Evolutionary conservation across 2,888 invertebrate species (phyloP).

Genomic region (Melinopterus prodromus): DNA sequence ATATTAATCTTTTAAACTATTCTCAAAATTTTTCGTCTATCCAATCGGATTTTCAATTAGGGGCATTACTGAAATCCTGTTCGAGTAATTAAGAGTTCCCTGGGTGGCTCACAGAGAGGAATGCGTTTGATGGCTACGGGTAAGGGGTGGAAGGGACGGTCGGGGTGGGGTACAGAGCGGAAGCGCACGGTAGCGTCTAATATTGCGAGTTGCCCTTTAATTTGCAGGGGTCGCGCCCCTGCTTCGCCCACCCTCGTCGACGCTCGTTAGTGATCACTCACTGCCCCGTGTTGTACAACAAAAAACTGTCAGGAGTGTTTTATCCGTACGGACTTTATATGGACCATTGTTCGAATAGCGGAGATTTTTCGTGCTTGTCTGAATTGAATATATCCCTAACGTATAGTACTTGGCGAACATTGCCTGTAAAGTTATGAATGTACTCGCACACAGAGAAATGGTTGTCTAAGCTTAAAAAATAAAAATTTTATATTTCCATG

Average conservation of each 20-base stretch:
- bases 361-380: neutral
- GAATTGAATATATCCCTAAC: neutral
- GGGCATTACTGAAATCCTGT: neutral
- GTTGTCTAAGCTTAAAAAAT: too few species aligned
- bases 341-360: constrained; percentile 17
- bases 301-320: constrained; percentile 48
- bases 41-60: neutral
- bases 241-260: constrained; percentile 58
- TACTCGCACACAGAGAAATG: too few species aligned
- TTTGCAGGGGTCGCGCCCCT: constrained; percentile 60
- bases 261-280: constrained; percentile 58
- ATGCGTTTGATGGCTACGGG: neutral
- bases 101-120: neutral
- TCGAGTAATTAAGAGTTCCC: neutral
- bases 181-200: constrained; percentile 48
- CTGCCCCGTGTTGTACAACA: constrained; percentile 49
- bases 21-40: neutral
- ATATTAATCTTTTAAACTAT: neutral
- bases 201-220: constrained; percentile 57
- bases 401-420: too few species aligned
- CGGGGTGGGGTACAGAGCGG: neutral
- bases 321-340: constrained; percentile 28
- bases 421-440: too few species aligned
- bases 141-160: neutral
- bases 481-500: too few species aligned